These are phyloP conservation scores for Bryconaethiops microstoma DNA, from an alignment of 2,797 vertebrate species.

Conservation along the genomic window DNA sequence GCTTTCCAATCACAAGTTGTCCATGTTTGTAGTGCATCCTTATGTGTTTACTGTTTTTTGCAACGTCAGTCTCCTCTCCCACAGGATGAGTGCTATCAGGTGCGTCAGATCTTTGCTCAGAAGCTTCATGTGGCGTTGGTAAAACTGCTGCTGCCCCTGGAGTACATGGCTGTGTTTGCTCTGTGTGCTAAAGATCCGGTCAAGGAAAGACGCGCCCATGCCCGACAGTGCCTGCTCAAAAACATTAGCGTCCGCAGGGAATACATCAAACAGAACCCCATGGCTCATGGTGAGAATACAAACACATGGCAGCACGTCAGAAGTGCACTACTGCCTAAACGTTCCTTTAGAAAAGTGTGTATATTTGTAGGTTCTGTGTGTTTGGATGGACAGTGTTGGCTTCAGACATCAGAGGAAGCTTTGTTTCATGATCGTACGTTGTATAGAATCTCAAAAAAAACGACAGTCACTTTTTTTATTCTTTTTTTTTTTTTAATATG, in stretches of 20 bases:
- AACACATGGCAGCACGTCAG: neutral
- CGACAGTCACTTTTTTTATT: too few species aligned
- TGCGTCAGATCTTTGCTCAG: slow-evolving; percentile 97
- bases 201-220: slow-evolving; percentile 96
- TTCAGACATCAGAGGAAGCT: too few species aligned
- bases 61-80: neutral
- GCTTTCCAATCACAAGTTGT: slow-evolving; percentile 52
- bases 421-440: too few species aligned
- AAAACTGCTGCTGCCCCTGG: slow-evolving; percentile 92
- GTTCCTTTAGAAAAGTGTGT: too few species aligned
- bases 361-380: too few species aligned
- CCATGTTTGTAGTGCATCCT: neutral
- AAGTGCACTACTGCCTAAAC: too few species aligned
- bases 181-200: slow-evolving; percentile 99
- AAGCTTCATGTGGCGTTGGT: slow-evolving; percentile 96
- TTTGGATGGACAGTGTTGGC: too few species aligned
- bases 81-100: slow-evolving; percentile 98
- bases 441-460: too few species aligned
- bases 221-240: slow-evolving; percentile 97
- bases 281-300: slow-evolving; percentile 50
- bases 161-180: slow-evolving; percentile 97
- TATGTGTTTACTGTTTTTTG: neutral
- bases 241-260: slow-evolving; percentile 98
- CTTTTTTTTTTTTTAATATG: too few species aligned
- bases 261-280: slow-evolving; percentile 95